These are phyloP conservation scores for Apodemia duryi DNA, from an alignment of 2,888 invertebrate genomes.

Conservation along the genomic window DNA sequence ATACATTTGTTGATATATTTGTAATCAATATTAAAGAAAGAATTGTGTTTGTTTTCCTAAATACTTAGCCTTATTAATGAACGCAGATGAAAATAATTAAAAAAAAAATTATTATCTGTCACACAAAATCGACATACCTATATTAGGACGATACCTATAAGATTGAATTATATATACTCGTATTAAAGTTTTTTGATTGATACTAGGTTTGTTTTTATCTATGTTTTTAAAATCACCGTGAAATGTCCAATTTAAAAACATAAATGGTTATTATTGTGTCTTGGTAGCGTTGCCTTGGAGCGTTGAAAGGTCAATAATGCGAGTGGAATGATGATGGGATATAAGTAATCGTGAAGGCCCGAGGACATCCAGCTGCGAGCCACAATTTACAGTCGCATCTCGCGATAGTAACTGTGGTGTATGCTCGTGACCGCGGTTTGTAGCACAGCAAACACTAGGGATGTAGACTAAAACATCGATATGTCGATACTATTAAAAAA, in stretches of 20 bases:
- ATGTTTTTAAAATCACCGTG: background rate
- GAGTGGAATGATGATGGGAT: slow-evolving; percentile 16
- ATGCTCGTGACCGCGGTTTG: slow-evolving; percentile 73
- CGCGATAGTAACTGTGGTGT: slow-evolving; percentile 59
- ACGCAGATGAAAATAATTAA: too few relatives aligned
- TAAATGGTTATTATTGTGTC: background rate
- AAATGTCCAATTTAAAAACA: background rate
- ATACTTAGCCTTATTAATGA: too few relatives aligned
- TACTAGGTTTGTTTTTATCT: too few relatives aligned
- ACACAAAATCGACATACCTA: too few relatives aligned
- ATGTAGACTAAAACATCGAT: background rate
- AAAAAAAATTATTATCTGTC: too few relatives aligned
- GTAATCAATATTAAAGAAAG: too few relatives aligned
- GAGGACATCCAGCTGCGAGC: slow-evolving; percentile 62
- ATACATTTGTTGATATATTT: too few relatives aligned
- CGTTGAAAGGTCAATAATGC: slow-evolving; percentile 24
- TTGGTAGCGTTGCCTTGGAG: background rate
- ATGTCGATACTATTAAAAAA: background rate
- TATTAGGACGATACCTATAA: too few relatives aligned
- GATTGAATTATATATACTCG: too few relatives aligned
- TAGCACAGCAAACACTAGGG: slow-evolving; percentile 45
- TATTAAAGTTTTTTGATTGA: too few relatives aligned
- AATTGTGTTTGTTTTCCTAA: too few relatives aligned
- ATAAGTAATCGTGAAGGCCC: slow-evolving; percentile 43
- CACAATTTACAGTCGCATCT: slow-evolving; percentile 58